Evolutionary conservation across 2,113 vertebrate species (phyloP).

Genomic region (Stigmatopora argus): DNA sequence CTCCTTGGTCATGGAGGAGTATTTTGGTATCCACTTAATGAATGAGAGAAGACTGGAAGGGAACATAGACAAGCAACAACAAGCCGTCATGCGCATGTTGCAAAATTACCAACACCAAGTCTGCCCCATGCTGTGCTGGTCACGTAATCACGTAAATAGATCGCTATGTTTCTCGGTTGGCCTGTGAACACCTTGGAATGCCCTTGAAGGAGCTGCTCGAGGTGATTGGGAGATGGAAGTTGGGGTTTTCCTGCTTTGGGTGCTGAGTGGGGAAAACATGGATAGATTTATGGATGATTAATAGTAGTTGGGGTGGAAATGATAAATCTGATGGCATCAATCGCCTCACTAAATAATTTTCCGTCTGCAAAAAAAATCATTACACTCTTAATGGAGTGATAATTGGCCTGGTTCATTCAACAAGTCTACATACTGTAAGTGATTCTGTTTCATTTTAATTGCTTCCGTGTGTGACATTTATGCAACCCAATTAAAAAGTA

Average conservation of each 20-base stretch:
- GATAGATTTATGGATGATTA: neutral
- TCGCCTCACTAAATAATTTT: neutral
- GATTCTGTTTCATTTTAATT: neutral
- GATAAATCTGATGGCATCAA: neutral
- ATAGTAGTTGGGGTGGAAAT: neutral
- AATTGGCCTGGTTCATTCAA: neutral
- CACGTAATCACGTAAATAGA: too few species aligned
- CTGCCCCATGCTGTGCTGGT: too few species aligned
- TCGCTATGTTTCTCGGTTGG: neutral
- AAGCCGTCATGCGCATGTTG: neutral
- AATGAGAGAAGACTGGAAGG: neutral
- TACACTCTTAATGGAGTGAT: neutral
- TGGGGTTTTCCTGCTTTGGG: neutral
- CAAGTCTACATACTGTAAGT: neutral
- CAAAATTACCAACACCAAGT: too few species aligned
- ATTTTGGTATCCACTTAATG: neutral
- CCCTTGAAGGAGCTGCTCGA: neutral
- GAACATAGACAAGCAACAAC: neutral
- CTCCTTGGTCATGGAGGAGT: neutral
- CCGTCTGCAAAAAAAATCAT: neutral
- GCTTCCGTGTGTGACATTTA: slow-evolving; percentile 8
- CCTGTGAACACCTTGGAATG: neutral
- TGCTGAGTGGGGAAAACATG: neutral
- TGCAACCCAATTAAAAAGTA: neutral
- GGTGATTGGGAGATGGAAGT: neutral